Evolutionary conservation across 2,113 vertebrate species (phyloP).

Genomic region (Diadophis punctatus): DNA sequence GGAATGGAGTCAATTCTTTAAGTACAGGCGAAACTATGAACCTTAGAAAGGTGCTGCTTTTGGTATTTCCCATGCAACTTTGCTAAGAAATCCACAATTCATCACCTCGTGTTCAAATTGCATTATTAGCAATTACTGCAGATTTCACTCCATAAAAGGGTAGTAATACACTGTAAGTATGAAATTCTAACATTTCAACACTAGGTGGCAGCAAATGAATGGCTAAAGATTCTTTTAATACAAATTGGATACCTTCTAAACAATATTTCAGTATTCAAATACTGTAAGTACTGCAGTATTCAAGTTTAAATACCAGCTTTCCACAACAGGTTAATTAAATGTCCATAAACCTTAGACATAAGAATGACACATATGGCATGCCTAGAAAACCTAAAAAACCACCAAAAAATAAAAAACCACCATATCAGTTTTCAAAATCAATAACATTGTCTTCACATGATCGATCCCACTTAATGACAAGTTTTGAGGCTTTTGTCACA

Average conservation of each 20-base stretch:
- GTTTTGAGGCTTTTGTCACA: not conserved
- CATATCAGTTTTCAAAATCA: not conserved
- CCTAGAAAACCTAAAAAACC: not conserved
- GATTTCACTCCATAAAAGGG: conserved; percentile 4
- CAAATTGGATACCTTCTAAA: not conserved
- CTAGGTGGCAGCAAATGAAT: conserved; percentile 56
- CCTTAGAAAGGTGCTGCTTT: not conserved
- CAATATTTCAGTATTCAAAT: not conserved
- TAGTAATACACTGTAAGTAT: not conserved
- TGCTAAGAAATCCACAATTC: not conserved
- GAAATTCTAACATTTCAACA: conserved; percentile 46
- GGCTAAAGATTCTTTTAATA: conserved; percentile 11
- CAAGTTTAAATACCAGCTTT: conserved; percentile 8
- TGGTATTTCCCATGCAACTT: not conserved
- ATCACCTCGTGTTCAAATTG: not conserved
- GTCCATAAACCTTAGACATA: not conserved
- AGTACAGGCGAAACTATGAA: not conserved
- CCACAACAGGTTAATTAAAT: not conserved
- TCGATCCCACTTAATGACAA: too few species aligned
- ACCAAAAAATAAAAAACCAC: not conserved
- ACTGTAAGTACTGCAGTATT: conserved; percentile 24
- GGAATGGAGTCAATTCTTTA: not conserved
- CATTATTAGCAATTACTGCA: not conserved
- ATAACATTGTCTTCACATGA: not conserved
- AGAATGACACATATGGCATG: not conserved